Base-by-base conservation (phyloP, 92 coral and sea anemone species). In the Umimayanthus chanpuru region DNA sequence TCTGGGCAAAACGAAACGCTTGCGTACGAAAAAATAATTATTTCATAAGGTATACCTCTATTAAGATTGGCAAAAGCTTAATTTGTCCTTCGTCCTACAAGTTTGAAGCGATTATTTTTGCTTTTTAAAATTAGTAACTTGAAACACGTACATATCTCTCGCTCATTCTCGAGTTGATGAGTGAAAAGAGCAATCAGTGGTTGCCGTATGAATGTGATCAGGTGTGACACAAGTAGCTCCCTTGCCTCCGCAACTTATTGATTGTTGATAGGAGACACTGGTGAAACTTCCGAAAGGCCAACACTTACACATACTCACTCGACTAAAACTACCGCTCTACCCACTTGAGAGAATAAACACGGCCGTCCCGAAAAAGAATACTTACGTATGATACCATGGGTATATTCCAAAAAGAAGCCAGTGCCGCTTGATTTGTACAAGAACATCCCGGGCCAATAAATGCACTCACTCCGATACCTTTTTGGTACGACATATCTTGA, bases 301-400 rank as follows among this genome's bases (percentile, higher is more conserved):
- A 36, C 79, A 43, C 56, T 43, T n/a, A 39, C 67, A 26, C 65
- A 55, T 32, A n/a, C 47, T 82, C 49, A 73, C 43, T 71, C 44
- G 64, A 80, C 21, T 14, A 41, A 21, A 43, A 16, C 76, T 70
- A 83, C 58, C 28, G 65, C 65, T 25, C 20, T 44, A 83, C 41
- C 36, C 64, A 67, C 86, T 65, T 39, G 18, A 64, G 43, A 15
- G 14, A 56, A 55, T 12, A 55, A 14, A 80, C 29, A 28, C 68
- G 9, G 65, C 41, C 76, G 61, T 80, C 78, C 78, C 85, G 55
- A 80, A 43, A 26, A 1, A 43, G 76, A 64, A 77, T 83, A 95
- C 99, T 97, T 90, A 97, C 99, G 78, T 95, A 96, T 20, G 99
- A 97, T 56, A 95, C 77, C 92, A 97, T 90, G 16, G 99, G 98